Evolutionary conservation across 2,797 vertebrate genomes (phyloP), one percentile per base, ranked within the genome.

Genomic region (Sciurus carolinensis): DNA sequence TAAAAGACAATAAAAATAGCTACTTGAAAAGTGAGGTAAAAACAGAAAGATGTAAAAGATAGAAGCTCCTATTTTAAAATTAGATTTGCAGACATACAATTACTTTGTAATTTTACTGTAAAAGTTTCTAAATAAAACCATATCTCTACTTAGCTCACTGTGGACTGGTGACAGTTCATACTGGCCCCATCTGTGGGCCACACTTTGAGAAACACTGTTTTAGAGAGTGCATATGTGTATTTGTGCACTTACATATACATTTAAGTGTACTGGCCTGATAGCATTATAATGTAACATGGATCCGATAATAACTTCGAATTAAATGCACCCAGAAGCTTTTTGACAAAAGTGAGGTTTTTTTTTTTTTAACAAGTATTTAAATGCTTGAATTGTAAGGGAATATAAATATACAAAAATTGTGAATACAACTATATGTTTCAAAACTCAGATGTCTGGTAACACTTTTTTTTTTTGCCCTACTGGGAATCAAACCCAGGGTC

Each of bases 371-470:
- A 82, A 67, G 42, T 83, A 81, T 83, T 83, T 94, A 91, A 86
- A 64, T 94, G n/a, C 42, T 91, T 77, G 80, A 83, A 42, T 89
- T 94, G 50, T 97, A 95, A 91, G 28, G 71, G 90, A 79, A 90
- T 91, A 91, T 52, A 90, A 39, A 42, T 69, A 90, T 89, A 91
- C 59, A 90, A 50, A 42, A 87, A 75, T 87, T 86, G 18, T 64
- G 50, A 90, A 79, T 77, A 54, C 36, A 82, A 11, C 94, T 84
- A 39, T 20, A 3, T 87, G 28, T 94, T 90, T 95, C 44, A 92
- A 89, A 95, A 90, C 47, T 50, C 66, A 85, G 22, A 85, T 88
- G 92, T 93, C 80, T 2, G 0, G 33, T 95, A 76, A 77, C 50
- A 50, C 50, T 67, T 77, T 57, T 59, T 24, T 59, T 24, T 59